Base-by-base conservation (phyloP, 2,113 vertebrate genomes). In the Turnix velox region DNA sequence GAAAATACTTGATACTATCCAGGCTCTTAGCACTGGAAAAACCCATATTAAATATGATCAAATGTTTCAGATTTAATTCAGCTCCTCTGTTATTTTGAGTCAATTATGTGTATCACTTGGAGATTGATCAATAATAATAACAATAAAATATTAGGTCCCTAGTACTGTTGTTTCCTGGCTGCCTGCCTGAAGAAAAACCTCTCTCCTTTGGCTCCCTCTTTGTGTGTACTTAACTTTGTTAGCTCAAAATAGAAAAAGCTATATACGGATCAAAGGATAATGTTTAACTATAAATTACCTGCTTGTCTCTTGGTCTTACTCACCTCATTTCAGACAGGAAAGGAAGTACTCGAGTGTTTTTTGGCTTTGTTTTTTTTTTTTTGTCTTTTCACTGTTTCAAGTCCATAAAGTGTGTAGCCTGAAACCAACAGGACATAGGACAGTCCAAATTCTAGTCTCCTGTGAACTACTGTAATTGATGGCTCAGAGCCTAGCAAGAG, bases 241-340 rank as follows among this genome's bases (percentile, higher is more conserved):
- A 96, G 48, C 43, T 94, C 5, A 12, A 96, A 96, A 93, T 79
- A 94, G 74, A 93, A 94, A 95, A 96, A 85, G 48, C 37, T 31
- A 92, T 95, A 92, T 58, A 90, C 63, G 88, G 63, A 96, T 93
- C 78, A 96, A 97, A 96, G 31, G 68, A 90, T 96, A 97, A 96
- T 88, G 24, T 95, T 96, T 94, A 95, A 95, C 72, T 90, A 76
- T 92, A 91, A 95, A 94, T 96, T 91, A 94, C 57, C 51, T 66
- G 4, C 6, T 68, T 43, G 35, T 89, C 62, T 94, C 57, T 84
- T 84, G 74, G 83, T 42, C 74, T 92, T 58, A 57, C 37, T 82
- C 35, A 46, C 62, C 14, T 94, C 37, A 15, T 24, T 85, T 88
- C 73, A 87, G 79, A 61, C 7, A 79, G 14, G 28, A 91, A 83